Evolutionary conservation across 2,797 vertebrate species (phyloP).

Genomic region (Channa striata): DNA sequence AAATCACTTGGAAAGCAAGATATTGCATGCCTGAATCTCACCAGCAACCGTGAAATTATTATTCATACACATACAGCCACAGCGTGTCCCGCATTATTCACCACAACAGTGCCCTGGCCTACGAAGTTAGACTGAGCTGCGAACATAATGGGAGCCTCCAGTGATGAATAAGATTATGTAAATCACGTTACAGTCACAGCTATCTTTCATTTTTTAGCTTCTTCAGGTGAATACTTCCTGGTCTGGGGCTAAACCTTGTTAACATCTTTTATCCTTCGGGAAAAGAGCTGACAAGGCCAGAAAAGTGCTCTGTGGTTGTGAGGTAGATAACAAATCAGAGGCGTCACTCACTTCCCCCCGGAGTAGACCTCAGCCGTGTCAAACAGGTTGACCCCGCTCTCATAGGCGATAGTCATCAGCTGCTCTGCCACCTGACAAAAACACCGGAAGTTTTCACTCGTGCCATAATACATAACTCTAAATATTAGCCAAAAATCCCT

Average conservation of each 20-base stretch:
- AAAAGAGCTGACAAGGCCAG: conserved; percentile 25
- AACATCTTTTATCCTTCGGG: conserved; percentile 19
- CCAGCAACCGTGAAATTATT: conserved; percentile 58
- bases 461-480: not conserved
- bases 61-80: conserved; percentile 40
- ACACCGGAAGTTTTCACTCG: conserved; percentile 16
- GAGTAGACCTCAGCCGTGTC: conserved; percentile 94
- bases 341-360: conserved; percentile 84
- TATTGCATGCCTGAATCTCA: conserved; percentile 26
- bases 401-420: conserved; percentile 95
- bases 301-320: conserved; percentile 4
- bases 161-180: conserved; percentile 63
- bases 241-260: conserved; percentile 38
- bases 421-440: conserved; percentile 90
- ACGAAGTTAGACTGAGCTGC: conserved; percentile 40
- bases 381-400: conserved; percentile 94
- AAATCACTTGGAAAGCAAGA: conserved; percentile 38
- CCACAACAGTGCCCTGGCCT: conserved; percentile 20
- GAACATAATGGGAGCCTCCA: conserved; percentile 48
- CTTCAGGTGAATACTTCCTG: conserved; percentile 37
- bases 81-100: conserved; percentile 38
- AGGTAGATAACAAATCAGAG: conserved; percentile 32
- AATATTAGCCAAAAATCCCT: conserved; percentile 42
- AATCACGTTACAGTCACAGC: conserved; percentile 39
- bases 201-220: conserved; percentile 33